These are phyloP conservation scores for Caenorhabditis brenneri DNA, from an alignment of 1,140 invertebrate genomes.

Conservation along the genomic window DNA sequence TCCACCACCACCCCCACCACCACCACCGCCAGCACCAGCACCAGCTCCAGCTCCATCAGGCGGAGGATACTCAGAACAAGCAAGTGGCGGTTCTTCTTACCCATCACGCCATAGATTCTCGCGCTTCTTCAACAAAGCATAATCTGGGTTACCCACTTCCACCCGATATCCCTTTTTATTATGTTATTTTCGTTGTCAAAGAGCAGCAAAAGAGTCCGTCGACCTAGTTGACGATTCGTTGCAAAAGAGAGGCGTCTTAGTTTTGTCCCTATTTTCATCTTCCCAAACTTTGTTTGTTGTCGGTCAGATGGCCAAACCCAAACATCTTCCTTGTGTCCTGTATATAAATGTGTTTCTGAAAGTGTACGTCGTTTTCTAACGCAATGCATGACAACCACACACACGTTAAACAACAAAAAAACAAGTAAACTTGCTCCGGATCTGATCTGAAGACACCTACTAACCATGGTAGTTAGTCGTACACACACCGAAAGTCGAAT, in stretches of 20 bases:
- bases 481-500: no score
- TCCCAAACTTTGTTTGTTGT: not conserved
- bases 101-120: conserved; percentile 24
- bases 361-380: conserved; percentile 39
- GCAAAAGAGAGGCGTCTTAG: not conserved
- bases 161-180: not conserved
- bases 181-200: not conserved
- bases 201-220: not conserved
- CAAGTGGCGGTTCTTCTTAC: conserved; percentile 38
- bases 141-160: not conserved
- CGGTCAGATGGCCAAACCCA: no score
- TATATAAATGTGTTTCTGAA: conserved; percentile 38
- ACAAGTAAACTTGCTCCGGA: no score
- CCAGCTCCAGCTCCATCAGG: conserved; percentile 4
- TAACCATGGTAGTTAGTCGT: no score
- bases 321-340: conserved; percentile 9
- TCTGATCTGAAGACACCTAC: no score
- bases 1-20: conserved; percentile 24
- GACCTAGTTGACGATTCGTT: not conserved
- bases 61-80: conserved; percentile 41
- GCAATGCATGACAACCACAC: conserved; percentile 2
- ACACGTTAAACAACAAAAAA: no score
- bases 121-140: conserved; percentile 33
- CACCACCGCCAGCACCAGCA: conserved; percentile 36
- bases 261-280: not conserved